Evolutionary conservation across 2,113 vertebrate genomes (phyloP).

Genomic region (Cavia porcellus): DNA sequence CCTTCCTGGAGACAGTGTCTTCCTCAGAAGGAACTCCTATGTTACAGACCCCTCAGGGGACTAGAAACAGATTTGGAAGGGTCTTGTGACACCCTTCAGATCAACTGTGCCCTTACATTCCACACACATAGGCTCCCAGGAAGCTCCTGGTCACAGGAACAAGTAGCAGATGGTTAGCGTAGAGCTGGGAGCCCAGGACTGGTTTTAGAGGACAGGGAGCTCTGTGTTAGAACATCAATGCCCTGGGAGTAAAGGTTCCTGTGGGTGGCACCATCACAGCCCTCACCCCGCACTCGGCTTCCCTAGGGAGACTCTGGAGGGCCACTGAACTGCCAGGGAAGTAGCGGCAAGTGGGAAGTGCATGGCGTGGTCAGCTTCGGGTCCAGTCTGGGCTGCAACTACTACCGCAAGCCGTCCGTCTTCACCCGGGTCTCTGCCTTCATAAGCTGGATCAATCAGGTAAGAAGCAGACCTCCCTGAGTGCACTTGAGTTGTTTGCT

Average conservation of each 20-base stretch:
- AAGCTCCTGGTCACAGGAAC: background rate
- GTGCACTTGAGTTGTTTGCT: rapidly evolving
- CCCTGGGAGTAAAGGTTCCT: background rate
- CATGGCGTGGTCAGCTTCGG: constrained; percentile 85
- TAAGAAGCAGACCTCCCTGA: constrained; percentile 42
- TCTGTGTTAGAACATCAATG: rapidly evolving
- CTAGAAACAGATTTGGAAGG: background rate
- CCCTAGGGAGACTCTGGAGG: constrained; percentile 87
- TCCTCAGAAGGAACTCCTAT: background rate
- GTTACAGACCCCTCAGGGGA: background rate
- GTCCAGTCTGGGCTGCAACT: constrained; percentile 82
- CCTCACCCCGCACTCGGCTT: background rate
- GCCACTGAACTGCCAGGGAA: constrained; percentile 82
- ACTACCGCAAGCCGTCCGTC: constrained; percentile 84
- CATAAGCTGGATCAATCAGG: constrained; percentile 82
- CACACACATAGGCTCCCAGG: background rate
- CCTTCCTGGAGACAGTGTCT: background rate
- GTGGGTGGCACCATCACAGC: background rate
- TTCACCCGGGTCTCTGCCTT: constrained; percentile 87
- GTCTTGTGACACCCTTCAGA: background rate
- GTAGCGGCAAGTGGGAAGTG: constrained; percentile 84
- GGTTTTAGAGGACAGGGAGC: background rate
- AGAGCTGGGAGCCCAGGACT: background rate
- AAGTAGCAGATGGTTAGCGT: rapidly evolving
- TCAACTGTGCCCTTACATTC: background rate